Conservation (phyloP, 37 sponge, comb jelly and placozoan species). For the Agelas oroides region DNA sequence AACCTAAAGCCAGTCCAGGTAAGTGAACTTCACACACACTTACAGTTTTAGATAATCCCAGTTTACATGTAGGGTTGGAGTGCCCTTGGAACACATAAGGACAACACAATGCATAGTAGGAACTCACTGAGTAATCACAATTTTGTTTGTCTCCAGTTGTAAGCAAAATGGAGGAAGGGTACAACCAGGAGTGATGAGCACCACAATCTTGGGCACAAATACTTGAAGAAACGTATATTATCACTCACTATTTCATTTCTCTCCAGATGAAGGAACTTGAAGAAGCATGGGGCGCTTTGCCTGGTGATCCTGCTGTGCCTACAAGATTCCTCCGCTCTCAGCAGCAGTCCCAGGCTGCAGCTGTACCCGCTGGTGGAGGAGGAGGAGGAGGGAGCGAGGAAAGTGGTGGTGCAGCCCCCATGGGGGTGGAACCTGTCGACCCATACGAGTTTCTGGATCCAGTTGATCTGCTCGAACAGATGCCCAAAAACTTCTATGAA, state of each 20-base stretch:
- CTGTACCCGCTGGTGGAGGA: constrained; percentile 31
- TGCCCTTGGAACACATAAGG: too few species aligned
- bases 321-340: constrained; percentile 78
- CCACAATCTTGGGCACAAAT: too few species aligned
- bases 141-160: too few species aligned
- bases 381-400: constrained; percentile 52
- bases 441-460: constrained; percentile 91
- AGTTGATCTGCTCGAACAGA: constrained; percentile 76
- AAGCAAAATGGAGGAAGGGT: too few species aligned
- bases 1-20: constrained; percentile 85
- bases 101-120: too few species aligned
- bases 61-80: neutral
- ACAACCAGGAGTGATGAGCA: too few species aligned
- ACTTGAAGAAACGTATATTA: too few species aligned
- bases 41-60: too few species aligned
- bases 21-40: neutral
- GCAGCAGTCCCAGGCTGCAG: constrained; percentile 39
- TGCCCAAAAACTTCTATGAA: constrained; percentile 86
- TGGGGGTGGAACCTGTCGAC: constrained; percentile 59
- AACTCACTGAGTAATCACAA: too few species aligned
- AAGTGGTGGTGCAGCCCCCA: constrained; percentile 45
- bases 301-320: constrained; percentile 62
- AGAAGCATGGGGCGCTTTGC: constrained; percentile 80
- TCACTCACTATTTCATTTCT: neutral
- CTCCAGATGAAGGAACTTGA: constrained; percentile 93